Evolutionary conservation across 1,140 invertebrate genomes (phyloP).

Genomic region (Macrostomum lignano): DNA sequence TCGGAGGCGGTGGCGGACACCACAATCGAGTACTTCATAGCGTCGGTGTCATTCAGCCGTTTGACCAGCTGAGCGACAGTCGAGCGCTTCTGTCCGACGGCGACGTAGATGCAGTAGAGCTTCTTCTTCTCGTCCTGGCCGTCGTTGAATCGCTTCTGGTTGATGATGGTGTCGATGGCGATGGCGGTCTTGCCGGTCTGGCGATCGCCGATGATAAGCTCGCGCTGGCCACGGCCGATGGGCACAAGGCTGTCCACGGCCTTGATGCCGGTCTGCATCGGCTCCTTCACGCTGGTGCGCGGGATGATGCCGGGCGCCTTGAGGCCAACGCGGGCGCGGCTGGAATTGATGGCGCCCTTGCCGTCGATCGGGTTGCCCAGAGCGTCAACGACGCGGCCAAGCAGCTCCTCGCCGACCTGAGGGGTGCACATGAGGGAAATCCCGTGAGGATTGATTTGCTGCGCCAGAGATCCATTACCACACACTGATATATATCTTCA

Average conservation of each 20-base stretch:
- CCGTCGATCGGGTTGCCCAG: slow-evolving; percentile 69
- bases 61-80: slow-evolving; percentile 98
- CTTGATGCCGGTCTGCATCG: slow-evolving; percentile 98
- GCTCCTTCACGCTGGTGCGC: slow-evolving; percentile 83
- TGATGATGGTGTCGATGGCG: slow-evolving; percentile 98
- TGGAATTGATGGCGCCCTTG: slow-evolving; percentile 25
- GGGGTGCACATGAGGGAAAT: too few relatives aligned
- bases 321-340: slow-evolving; percentile 73
- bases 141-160: slow-evolving; percentile 94
- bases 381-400: slow-evolving; percentile 94
- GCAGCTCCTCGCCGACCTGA: slow-evolving; percentile 66
- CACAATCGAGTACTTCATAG: slow-evolving; percentile 88
- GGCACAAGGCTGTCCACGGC: slow-evolving; percentile 90
- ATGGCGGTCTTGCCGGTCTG: slow-evolving; percentile 98
- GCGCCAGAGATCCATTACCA: too few relatives aligned
- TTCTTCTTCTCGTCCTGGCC: slow-evolving; percentile 87
- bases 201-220: slow-evolving; percentile 98
- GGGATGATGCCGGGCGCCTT: slow-evolving; percentile 99
- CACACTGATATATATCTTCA: too few relatives aligned
- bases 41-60: slow-evolving; percentile 49
- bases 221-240: slow-evolving; percentile 97
- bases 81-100: slow-evolving; percentile 95
- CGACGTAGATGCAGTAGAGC: slow-evolving; percentile 97
- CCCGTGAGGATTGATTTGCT: too few relatives aligned
- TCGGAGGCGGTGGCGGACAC: slow-evolving; percentile 95